phyloP scores from a whole-genome alignment of 2,113 vertebrate species.

The Coryphaenoides rupestris region DNA sequence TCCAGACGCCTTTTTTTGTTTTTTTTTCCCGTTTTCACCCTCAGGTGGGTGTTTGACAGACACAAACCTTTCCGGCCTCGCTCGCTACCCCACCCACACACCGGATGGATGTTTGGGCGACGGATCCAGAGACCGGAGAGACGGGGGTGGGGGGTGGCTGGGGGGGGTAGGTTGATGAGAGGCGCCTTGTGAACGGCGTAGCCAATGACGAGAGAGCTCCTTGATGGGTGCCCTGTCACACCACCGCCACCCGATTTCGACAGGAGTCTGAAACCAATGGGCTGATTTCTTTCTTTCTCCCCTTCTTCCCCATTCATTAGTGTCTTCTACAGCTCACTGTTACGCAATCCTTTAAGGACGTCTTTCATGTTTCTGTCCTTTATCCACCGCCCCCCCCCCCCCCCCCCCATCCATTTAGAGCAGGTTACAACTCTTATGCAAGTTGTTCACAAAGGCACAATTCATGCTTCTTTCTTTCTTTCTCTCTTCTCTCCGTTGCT shows the following conservation, averaged over 20 bases:
- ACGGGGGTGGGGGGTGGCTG: too few species aligned
- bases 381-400: too few species aligned
- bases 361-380: too few species aligned
- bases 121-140: too few species aligned
- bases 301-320: background rate
- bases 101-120: too few species aligned
- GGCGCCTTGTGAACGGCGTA: conserved; percentile 39
- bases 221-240: conserved; percentile 61
- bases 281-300: conserved; percentile 22
- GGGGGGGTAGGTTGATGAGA: conserved; percentile 24
- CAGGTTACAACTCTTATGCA: too few species aligned
- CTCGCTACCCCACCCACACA: background rate
- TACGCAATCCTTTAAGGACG: too few species aligned
- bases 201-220: conserved; percentile 36
- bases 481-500: background rate
- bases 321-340: too few species aligned
- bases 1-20: too few species aligned
- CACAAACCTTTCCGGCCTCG: background rate
- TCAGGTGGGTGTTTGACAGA: conserved; percentile 30
- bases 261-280: conserved; percentile 42
- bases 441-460: too few species aligned
- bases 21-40: conserved; percentile 19
- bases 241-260: conserved; percentile 38
- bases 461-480: too few species aligned
- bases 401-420: too few species aligned